A percentile compares a stretch with the other conserved stretches of the same genome.
Conservation (phyloP, 2,113 vertebrate genomes). For the Passer montanus region DNA sequence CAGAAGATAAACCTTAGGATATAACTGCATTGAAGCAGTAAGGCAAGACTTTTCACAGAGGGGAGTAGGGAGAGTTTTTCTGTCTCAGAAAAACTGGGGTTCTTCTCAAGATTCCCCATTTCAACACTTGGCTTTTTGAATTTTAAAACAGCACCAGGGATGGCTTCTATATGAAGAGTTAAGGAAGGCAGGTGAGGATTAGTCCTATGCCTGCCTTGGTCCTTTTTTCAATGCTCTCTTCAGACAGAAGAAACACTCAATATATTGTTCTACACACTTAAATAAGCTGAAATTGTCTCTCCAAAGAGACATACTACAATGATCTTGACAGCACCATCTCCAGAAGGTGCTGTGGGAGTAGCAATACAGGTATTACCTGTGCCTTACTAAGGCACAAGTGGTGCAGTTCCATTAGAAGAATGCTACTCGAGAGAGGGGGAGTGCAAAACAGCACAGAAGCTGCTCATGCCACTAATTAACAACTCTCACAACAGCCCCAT, state of each 20-base stretch:
- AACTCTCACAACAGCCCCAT: neutral
- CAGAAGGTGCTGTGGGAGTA: neutral
- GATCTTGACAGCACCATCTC: neutral
- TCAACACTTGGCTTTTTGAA: neutral
- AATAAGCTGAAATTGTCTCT: neutral
- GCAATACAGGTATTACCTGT: neutral
- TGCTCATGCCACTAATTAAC: neutral
- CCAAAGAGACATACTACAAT: neutral
- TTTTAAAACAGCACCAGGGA: neutral
- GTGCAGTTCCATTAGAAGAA: neutral
- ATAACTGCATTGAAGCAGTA: neutral
- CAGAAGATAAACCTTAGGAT: neutral
- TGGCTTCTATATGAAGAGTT: neutral
- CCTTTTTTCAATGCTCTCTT: neutral
- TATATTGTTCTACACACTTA: neutral
- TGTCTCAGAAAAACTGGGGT: neutral
- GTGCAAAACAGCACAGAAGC: neutral
- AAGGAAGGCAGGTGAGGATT: neutral
- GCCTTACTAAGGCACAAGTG: neutral
- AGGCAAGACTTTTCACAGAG: neutral
- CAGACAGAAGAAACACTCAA: neutral
- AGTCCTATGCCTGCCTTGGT: neutral
- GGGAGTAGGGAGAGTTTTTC: neutral
- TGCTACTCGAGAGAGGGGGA: accelerated
- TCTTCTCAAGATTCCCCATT: neutral